A percentile compares a stretch with the other conserved stretches of the same genome.
Evolutionary conservation across 2,888 invertebrate species (phyloP).

Genomic region (Morinoia aosen): DNA sequence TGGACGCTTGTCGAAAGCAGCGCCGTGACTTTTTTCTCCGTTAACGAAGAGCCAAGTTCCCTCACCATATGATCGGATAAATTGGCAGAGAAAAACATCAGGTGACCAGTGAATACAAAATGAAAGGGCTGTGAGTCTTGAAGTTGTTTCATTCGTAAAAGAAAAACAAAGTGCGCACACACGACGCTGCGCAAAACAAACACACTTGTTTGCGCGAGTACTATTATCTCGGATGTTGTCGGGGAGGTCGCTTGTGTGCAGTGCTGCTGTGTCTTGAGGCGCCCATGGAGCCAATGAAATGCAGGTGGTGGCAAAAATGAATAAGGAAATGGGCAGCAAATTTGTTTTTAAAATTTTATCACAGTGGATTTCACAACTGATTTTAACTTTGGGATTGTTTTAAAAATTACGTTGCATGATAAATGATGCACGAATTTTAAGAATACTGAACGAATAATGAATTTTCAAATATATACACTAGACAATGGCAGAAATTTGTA

Average conservation of each 20-base stretch:
- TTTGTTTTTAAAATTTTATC: background rate
- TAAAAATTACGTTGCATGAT: background rate
- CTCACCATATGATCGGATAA: background rate
- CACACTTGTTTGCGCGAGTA: background rate
- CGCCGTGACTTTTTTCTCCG: background rate
- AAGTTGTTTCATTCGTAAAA: background rate
- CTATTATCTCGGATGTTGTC: background rate
- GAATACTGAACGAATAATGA: no score
- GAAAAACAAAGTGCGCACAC: background rate
- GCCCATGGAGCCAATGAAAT: background rate
- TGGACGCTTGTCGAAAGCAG: background rate
- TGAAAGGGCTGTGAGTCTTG: background rate
- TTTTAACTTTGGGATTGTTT: background rate
- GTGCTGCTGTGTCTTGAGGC: background rate
- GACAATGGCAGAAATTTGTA: background rate
- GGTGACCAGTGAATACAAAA: background rate
- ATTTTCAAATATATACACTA: background rate
- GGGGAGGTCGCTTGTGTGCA: background rate
- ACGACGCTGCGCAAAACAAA: background rate
- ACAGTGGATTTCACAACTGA: background rate
- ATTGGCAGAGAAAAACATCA: background rate
- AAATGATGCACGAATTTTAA: background rate
- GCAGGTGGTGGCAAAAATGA: background rate
- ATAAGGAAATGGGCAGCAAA: background rate
- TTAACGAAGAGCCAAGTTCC: background rate